These are phyloP conservation scores for Callorhinus ursinus DNA, from an alignment of 2,113 vertebrate genomes.

Conservation along the genomic window DNA sequence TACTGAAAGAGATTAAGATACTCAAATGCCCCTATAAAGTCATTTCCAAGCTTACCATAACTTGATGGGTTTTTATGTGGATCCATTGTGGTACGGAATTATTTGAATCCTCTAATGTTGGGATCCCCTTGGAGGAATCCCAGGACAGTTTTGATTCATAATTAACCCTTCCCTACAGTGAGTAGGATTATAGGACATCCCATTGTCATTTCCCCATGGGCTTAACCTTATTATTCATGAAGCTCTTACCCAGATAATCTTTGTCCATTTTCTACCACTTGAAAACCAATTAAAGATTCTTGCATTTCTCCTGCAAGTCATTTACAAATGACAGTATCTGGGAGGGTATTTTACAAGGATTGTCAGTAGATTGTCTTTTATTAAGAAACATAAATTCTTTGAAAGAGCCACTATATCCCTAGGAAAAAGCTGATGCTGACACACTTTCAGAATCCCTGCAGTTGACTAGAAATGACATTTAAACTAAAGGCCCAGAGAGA, in stretches of 20 bases:
- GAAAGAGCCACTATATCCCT: constrained; percentile 9
- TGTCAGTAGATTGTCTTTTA: constrained; percentile 34
- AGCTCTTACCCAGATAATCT: neutral
- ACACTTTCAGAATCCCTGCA: constrained; percentile 55
- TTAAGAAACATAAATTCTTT: constrained; percentile 69
- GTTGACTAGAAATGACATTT: constrained; percentile 67
- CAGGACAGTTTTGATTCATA: neutral
- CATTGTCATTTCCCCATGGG: neutral
- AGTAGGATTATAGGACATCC: neutral
- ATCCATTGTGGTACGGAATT: neutral
- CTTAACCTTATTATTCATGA: constrained; percentile 39
- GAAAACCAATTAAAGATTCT: constrained; percentile 66
- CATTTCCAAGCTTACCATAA: neutral
- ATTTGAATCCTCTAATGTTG: neutral
- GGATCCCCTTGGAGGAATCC: neutral
- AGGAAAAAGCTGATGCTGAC: constrained; percentile 15
- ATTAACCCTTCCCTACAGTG: neutral
- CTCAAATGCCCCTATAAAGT: neutral
- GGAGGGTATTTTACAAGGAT: neutral
- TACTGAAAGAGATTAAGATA: neutral
- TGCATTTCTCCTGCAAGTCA: neutral
- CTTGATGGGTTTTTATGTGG: neutral
- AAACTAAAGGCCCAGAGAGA: constrained; percentile 67
- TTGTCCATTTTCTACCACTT: constrained; percentile 54
- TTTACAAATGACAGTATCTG: constrained; percentile 62